A percentile compares a stretch with the other conserved stretches of the same genome.
Conservation (phyloP, 2,113 vertebrate genomes). For the Heloderma charlesbogerti region DNA sequence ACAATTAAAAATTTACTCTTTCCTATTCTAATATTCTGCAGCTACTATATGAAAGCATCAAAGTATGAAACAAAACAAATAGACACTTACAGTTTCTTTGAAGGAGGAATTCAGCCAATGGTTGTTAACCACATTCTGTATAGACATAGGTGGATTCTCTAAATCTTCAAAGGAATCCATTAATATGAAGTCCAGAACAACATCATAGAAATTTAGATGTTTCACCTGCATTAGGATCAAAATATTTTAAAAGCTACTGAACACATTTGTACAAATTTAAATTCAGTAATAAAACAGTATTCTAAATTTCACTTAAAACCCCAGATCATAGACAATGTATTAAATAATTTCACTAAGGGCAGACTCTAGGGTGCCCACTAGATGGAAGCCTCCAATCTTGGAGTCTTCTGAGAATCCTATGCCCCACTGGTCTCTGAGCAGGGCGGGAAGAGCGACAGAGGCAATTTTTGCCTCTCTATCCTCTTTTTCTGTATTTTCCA, state of each 20-base stretch:
- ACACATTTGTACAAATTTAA: constrained; percentile 43
- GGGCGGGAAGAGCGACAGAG: no score
- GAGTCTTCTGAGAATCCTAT: no score
- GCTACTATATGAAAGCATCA: not conserved
- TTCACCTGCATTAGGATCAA: constrained; percentile 84
- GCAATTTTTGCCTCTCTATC: no score
- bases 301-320: not conserved
- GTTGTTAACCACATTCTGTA: constrained; percentile 96
- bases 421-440: no score
- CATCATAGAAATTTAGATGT: constrained; percentile 96
- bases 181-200: constrained; percentile 96
- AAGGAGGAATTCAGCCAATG: constrained; percentile 96
- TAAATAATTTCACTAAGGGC: not conserved
- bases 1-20: not conserved
- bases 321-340: not conserved
- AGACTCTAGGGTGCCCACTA: no score
- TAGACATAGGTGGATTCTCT: constrained; percentile 95
- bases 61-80: not conserved
- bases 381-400: no score
- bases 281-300: constrained; percentile 20
- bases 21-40: not conserved
- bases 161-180: constrained; percentile 99
- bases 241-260: constrained; percentile 58
- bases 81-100: constrained; percentile 92
- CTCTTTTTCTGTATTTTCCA: no score